Evolutionary conservation across 2,888 invertebrate genomes (phyloP), one percentile per base, ranked within the genome.

Genomic region (Kuschelorhynchus macadamiae): DNA sequence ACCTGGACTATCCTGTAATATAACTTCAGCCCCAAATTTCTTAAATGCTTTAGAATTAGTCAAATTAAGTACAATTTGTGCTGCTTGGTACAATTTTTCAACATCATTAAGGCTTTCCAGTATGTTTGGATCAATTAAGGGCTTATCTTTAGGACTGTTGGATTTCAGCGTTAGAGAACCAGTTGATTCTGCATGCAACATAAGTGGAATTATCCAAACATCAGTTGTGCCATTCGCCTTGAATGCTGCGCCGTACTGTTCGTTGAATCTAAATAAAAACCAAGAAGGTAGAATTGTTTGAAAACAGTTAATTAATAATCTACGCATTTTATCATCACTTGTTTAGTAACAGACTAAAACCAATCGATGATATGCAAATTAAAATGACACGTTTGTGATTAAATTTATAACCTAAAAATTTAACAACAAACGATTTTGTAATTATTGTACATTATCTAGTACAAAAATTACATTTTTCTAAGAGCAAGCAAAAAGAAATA

Each of bases 161-260:
- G 63, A 64, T 49, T 64, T 46, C 3, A 64, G 36, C 8, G 56
- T 64, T 2, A 64, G 39, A 2, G 36, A 41, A 17, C 63, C 63
- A 1, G 12, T 17, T 9, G 63, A 64, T 21, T 64, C 55, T n/a
- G 63, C 56, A 25, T 64, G 55, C n/a, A 64, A 11, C 2, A 64
- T 18, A 5, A 36, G 11, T 5, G 25, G 2, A 9, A 11, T 14
- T 17, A 36, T 16, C 12, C 7, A 36, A 9, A 55, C 32, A 18
- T 64, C 56, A 41, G 30, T 64, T 11, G 36, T 11, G 25, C 30
- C 7, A 32, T 64, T 56, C 8, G 46, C 30, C 12, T 65, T 65
- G 46, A 30, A 52, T 14, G 53, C 67, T 11, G 33, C 33, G 5
- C 16, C 1, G 2, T 47, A 21, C 18, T 20, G 11, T 20, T 41